Conservation (phyloP, 2,797 vertebrate genomes). For the Halcyon badia region DNA sequence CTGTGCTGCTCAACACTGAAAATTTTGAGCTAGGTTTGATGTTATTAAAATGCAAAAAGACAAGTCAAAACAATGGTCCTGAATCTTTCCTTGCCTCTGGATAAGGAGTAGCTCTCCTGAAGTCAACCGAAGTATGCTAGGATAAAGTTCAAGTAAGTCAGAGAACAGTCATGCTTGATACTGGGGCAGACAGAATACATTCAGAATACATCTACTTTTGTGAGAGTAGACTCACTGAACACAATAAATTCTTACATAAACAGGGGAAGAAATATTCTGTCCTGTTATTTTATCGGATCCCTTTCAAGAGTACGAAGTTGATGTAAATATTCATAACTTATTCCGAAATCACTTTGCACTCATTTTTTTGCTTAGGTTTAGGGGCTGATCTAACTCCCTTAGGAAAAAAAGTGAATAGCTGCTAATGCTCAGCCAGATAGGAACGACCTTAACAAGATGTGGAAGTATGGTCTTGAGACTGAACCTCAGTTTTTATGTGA, state of each 20-base stretch:
- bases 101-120: conserved; percentile 37
- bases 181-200: neutral
- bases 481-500: neutral
- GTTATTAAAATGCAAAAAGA: conserved; percentile 19
- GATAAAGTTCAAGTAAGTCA: conserved; percentile 3
- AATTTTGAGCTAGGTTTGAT: conserved; percentile 3
- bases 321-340: neutral
- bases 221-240: neutral
- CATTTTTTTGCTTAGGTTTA: neutral
- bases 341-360: neutral
- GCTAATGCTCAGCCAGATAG: neutral
- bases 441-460: neutral
- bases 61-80: conserved; percentile 27
- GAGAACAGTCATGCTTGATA: neutral
- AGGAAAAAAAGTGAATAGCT: neutral
- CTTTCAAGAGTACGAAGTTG: neutral
- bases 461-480: neutral
- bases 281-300: neutral
- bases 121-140: neutral
- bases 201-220: neutral
- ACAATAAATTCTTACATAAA: neutral
- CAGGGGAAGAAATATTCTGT: neutral
- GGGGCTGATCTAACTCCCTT: neutral
- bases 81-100: conserved; percentile 23
- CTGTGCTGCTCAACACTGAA: neutral